Evolutionary conservation across 2,888 invertebrate genomes (phyloP).

Genomic region (Formica aserva): DNA sequence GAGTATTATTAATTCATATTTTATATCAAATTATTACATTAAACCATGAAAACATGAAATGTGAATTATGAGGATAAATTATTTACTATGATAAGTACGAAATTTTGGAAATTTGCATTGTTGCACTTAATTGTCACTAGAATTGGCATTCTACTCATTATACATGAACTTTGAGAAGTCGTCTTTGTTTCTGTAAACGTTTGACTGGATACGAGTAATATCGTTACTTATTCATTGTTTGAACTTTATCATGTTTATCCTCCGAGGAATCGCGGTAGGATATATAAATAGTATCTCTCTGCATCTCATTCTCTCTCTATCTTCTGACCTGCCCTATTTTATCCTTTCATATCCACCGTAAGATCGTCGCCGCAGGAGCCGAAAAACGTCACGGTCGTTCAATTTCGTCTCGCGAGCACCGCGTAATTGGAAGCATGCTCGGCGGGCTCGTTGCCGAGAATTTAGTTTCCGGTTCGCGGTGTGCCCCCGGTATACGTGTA

Average conservation of each 20-base stretch:
- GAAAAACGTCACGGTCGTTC: constrained; percentile 80
- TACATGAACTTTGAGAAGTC: constrained; percentile 11
- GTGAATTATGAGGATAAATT: background rate
- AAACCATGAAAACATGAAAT: background rate
- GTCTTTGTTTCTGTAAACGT: constrained; percentile 28
- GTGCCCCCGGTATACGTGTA: constrained; percentile 39
- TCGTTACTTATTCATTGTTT: constrained; percentile 34
- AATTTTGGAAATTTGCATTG: constrained; percentile 11
- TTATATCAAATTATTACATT: background rate
- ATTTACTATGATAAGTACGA: constrained; percentile 4
- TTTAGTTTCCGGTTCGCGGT: constrained; percentile 81
- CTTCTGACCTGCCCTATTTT: background rate
- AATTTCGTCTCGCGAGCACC: constrained; percentile 80
- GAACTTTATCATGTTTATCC: constrained; percentile 43
- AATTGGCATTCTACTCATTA: constrained; percentile 25
- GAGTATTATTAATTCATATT: background rate
- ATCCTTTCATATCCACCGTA: constrained; percentile 4
- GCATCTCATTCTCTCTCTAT: background rate
- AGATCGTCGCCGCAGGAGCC: constrained; percentile 68
- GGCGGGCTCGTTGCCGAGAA: constrained; percentile 81
- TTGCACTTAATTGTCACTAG: constrained; percentile 6
- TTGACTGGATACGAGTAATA: constrained; percentile 28
- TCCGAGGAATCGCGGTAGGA: constrained; percentile 12
- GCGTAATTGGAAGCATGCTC: constrained; percentile 83
- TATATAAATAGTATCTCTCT: constrained; percentile 16